phyloP scores from a whole-genome alignment of 2,113 vertebrate species.

The Hippocampus abdominalis region DNA sequence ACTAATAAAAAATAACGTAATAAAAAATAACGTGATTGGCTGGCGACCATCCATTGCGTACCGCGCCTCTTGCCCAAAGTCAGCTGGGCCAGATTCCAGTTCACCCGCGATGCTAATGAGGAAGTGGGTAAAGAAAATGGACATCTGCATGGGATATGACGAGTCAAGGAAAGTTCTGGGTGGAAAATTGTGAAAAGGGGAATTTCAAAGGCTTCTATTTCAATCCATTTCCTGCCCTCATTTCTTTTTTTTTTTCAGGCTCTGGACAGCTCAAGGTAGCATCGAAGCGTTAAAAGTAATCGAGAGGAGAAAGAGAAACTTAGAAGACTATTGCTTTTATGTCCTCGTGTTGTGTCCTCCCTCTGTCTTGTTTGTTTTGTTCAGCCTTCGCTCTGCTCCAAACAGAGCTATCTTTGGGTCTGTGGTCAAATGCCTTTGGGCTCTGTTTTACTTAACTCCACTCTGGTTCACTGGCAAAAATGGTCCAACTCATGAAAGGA shows the following conservation, averaged over 20 bases:
- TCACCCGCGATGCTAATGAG: background rate
- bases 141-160: background rate
- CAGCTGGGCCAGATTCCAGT: background rate
- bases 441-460: conserved; percentile 43
- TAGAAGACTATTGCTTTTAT: conserved; percentile 5
- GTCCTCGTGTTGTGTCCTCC: conserved; percentile 5
- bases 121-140: background rate
- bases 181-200: background rate
- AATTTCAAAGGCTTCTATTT: background rate
- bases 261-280: conserved; percentile 4
- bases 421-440: conserved; percentile 57
- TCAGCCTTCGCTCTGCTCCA: conserved; percentile 5
- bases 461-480: conserved; percentile 49
- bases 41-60: too few relatives aligned
- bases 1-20: background rate
- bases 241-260: background rate
- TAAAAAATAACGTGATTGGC: too few relatives aligned
- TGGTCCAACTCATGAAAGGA: conserved; percentile 40
- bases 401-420: conserved; percentile 28
- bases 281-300: conserved; percentile 6
- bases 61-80: too few relatives aligned
- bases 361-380: background rate
- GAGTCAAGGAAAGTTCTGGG: background rate
- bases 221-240: background rate
- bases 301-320: conserved; percentile 7